Percentiles rank a stretch among this genome's conserved stretches.
Evolutionary conservation across 2,113 vertebrate species (phyloP).

Genomic region (Alectura lathami): DNA sequence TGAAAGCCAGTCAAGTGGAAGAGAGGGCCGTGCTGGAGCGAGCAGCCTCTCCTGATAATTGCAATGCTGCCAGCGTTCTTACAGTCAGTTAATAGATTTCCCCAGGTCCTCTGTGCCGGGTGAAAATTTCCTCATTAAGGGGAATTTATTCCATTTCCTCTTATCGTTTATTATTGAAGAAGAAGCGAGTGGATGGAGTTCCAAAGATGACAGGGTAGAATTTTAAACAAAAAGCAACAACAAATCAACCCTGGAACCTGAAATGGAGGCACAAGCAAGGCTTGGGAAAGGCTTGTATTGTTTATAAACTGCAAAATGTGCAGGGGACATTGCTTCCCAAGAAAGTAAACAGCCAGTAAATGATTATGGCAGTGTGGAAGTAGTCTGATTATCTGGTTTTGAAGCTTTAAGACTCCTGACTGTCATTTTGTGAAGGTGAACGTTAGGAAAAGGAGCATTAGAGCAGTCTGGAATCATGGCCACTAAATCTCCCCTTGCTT

Average conservation of each 20-base stretch:
- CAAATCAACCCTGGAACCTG: slow-evolving; percentile 16
- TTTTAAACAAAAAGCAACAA: slow-evolving; percentile 68
- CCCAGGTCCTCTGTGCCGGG: slow-evolving; percentile 64
- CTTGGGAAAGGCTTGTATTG: neutral
- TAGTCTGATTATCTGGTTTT: slow-evolving; percentile 10
- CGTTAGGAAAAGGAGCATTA: neutral
- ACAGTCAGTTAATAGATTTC: slow-evolving; percentile 70
- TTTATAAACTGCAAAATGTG: slow-evolving; percentile 43
- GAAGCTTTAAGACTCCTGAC: slow-evolving; percentile 22
- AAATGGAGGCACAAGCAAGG: neutral
- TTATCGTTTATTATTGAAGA: slow-evolving; percentile 73
- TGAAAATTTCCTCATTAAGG: slow-evolving; percentile 79
- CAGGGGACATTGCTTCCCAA: neutral
- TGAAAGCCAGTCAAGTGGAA: slow-evolving; percentile 67
- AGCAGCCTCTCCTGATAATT: slow-evolving; percentile 46
- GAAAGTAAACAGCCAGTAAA: neutral
- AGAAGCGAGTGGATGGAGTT: slow-evolving; percentile 53
- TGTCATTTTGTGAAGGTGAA: slow-evolving; percentile 7
- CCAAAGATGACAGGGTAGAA: slow-evolving; percentile 59
- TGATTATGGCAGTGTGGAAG: slow-evolving; percentile 6
- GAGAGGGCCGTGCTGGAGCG: neutral
- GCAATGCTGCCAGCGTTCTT: slow-evolving; percentile 24
- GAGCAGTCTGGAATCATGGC: neutral
- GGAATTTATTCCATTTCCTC: slow-evolving; percentile 76
- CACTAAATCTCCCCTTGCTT: neutral